A percentile compares a stretch with the other conserved stretches of the same genome.
Evolutionary conservation across 2,797 vertebrate species (phyloP).

Genomic region (Acridotheres tristis): DNA sequence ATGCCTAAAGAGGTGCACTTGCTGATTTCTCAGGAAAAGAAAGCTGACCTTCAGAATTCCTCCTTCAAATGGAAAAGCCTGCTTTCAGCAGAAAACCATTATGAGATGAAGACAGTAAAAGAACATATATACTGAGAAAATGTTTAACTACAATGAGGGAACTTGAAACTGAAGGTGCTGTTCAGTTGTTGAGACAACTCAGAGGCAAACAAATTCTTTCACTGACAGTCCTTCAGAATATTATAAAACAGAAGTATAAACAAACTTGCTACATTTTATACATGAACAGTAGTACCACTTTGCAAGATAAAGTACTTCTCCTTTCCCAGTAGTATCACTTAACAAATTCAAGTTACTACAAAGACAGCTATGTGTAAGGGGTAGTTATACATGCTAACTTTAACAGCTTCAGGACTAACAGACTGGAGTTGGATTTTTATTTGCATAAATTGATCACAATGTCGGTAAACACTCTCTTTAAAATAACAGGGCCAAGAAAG

Average conservation of each 20-base stretch:
- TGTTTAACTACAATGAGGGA: neutral
- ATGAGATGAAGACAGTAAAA: neutral
- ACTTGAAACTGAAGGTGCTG: neutral
- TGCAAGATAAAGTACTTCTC: neutral
- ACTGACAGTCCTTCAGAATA: neutral
- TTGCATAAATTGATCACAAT: neutral
- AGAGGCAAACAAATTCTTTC: neutral
- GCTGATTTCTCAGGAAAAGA: slow-evolving; percentile 20
- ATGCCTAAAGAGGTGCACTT: slow-evolving; percentile 12
- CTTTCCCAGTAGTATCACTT: neutral
- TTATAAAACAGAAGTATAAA: neutral
- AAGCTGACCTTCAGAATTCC: slow-evolving; percentile 21
- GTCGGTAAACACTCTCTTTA: neutral
- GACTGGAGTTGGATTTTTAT: neutral
- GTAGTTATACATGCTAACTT: neutral
- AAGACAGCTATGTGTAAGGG: neutral
- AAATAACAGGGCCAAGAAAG: neutral
- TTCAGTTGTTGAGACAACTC: neutral
- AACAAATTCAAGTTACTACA: neutral
- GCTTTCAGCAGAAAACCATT: neutral
- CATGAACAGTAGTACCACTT: neutral
- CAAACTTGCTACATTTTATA: neutral
- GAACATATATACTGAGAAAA: neutral
- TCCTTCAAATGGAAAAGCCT: neutral
- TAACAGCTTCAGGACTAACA: neutral